Evolutionary conservation across 2,113 vertebrate species (phyloP).

Genomic region (Vulpes ferrilata): DNA sequence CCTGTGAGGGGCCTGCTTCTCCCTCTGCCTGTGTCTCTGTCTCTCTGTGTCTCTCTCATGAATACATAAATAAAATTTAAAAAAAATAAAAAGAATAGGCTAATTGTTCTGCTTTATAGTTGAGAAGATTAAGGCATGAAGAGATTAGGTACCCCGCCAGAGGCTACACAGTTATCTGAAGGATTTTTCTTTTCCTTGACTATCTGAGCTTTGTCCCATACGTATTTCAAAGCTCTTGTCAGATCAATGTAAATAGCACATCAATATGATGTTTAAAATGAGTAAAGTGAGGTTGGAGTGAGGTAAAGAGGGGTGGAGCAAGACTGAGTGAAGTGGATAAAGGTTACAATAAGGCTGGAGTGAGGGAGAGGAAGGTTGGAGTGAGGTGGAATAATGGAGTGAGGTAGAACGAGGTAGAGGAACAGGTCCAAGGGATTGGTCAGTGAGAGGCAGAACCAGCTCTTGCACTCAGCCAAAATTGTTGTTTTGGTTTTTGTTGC

Average conservation of each 20-base stretch:
- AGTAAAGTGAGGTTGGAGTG: not conserved
- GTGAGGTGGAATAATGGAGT: not conserved
- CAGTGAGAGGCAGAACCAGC: not conserved
- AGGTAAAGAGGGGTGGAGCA: not conserved
- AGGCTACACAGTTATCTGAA: not conserved
- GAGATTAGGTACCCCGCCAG: not conserved
- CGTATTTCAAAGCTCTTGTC: not conserved
- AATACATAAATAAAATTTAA: no score
- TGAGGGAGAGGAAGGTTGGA: no score
- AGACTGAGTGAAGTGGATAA: no score
- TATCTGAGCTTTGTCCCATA: not conserved
- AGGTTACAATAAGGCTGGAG: no score
- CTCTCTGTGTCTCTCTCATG: no score
- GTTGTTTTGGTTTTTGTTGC: not conserved
- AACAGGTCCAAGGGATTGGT: not conserved
- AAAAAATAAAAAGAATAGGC: not conserved
- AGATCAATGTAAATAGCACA: constrained; percentile 2
- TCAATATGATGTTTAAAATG: not conserved
- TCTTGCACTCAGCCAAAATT: not conserved
- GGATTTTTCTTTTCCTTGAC: not conserved
- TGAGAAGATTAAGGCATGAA: not conserved
- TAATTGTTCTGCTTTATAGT: not conserved
- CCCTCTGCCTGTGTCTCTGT: no score
- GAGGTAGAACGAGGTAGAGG: not conserved
- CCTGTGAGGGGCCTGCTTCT: no score